phyloP scores from a whole-genome alignment of 2,113 vertebrate species.

The Mirza zaza region DNA sequence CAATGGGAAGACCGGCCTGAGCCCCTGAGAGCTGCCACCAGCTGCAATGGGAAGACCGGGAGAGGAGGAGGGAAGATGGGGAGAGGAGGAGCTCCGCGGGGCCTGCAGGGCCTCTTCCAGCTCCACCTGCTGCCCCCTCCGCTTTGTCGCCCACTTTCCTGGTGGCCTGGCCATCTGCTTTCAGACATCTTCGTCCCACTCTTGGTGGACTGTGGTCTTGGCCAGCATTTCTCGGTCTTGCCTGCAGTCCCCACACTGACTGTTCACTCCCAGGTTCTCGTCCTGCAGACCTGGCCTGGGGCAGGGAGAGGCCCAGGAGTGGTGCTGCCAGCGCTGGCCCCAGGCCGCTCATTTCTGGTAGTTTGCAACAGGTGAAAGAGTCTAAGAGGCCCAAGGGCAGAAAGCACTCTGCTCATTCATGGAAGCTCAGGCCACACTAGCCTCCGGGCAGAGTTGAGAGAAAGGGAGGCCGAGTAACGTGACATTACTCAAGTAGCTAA shows the following conservation, averaged over 20 bases:
- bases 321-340: too few relatives aligned
- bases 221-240: background rate
- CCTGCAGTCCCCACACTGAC: background rate
- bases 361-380: background rate
- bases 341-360: background rate
- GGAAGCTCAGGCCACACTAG: background rate
- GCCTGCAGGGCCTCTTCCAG: too few relatives aligned
- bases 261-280: too few relatives aligned
- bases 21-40: background rate
- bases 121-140: too few relatives aligned
- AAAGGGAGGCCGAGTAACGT: background rate
- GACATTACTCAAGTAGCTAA: background rate
- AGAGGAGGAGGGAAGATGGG: background rate
- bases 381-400: background rate
- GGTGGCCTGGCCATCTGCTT: background rate
- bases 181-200: background rate
- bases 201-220: background rate
- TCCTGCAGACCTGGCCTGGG: background rate
- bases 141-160: background rate
- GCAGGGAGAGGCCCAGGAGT: background rate
- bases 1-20: background rate
- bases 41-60: too few relatives aligned
- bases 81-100: fast-evolving
- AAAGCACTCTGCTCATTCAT: background rate
- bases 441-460: background rate